A percentile compares a stretch with the other conserved stretches of the same genome.
These are phyloP conservation scores for Neuroterus valhalla DNA, from an alignment of 1,140 invertebrate species.

Conservation along the genomic window DNA sequence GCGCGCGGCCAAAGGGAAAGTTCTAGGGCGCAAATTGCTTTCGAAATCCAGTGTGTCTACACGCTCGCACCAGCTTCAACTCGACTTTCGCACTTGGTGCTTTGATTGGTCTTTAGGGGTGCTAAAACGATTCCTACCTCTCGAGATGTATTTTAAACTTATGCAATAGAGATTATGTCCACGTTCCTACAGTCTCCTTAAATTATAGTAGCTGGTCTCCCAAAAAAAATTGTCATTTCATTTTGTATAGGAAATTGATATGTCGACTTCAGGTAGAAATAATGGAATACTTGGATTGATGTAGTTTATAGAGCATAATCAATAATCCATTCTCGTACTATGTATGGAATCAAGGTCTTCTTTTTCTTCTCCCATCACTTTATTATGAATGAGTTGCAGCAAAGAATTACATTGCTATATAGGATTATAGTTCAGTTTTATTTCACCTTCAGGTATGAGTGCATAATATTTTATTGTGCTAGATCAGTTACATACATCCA, in stretches of 20 bases:
- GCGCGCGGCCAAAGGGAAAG: conserved; percentile 16
- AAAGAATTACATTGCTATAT: background rate
- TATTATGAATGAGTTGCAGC: background rate
- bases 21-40: conserved; percentile 19
- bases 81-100: conserved; percentile 12
- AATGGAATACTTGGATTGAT: background rate
- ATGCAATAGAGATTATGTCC: too few relatives aligned
- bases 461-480: background rate
- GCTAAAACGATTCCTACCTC: conserved; percentile 7
- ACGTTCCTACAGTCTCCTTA: too few relatives aligned
- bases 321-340: conserved; percentile 9
- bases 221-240: too few relatives aligned
- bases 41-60: conserved; percentile 17
- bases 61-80: conserved; percentile 9
- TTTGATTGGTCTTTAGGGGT: background rate
- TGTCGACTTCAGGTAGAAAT: background rate
- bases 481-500: too few relatives aligned
- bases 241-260: too few relatives aligned
- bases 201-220: too few relatives aligned
- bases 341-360: background rate
- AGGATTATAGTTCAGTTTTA: background rate
- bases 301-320: background rate
- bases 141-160: background rate
- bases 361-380: background rate
- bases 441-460: too few relatives aligned